Percentiles rank a stretch among this genome's conserved stretches.
phyloP scores from a whole-genome alignment of 2,888 invertebrate genomes.

The Polymixis lichenea region DNA sequence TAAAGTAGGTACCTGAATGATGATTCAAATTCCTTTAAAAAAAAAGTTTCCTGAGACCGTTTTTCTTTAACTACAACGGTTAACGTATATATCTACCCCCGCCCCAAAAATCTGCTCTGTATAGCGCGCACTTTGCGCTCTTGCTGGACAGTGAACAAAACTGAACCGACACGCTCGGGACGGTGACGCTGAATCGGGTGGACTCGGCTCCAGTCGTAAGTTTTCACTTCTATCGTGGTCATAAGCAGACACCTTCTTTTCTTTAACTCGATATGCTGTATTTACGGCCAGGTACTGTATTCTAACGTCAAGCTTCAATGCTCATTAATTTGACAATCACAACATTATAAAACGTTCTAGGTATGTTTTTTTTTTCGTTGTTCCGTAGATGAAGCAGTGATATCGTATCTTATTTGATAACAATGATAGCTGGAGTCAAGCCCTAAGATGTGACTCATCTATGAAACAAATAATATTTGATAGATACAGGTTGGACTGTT shows the following conservation, averaged over 20 bases:
- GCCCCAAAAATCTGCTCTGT: no score
- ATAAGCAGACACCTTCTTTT: background rate
- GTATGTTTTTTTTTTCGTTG: conserved; percentile 36
- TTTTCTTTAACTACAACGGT: no score
- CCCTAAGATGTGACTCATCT: conserved; percentile 7
- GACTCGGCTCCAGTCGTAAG: background rate
- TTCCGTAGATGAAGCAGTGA: conserved; percentile 45
- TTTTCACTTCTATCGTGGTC: background rate
- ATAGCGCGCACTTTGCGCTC: background rate
- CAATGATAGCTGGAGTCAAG: conserved; percentile 3
- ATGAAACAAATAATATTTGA: conserved; percentile 4
- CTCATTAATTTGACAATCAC: conserved; percentile 51
- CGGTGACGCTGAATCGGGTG: background rate
- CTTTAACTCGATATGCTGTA: background rate
- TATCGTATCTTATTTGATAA: conserved; percentile 40
- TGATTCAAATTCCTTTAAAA: no score
- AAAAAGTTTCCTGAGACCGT: no score
- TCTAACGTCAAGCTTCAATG: conserved; percentile 42
- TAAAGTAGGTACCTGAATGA: no score
- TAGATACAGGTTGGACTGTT: background rate
- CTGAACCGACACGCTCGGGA: background rate
- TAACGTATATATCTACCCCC: no score
- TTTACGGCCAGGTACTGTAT: conserved; percentile 17
- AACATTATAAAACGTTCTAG: conserved; percentile 54
- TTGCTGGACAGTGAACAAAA: background rate